A percentile compares a stretch with the other conserved stretches of the same genome.
Conservation (phyloP, 2,888 invertebrate genomes). For the Eupithecia inturbata region DNA sequence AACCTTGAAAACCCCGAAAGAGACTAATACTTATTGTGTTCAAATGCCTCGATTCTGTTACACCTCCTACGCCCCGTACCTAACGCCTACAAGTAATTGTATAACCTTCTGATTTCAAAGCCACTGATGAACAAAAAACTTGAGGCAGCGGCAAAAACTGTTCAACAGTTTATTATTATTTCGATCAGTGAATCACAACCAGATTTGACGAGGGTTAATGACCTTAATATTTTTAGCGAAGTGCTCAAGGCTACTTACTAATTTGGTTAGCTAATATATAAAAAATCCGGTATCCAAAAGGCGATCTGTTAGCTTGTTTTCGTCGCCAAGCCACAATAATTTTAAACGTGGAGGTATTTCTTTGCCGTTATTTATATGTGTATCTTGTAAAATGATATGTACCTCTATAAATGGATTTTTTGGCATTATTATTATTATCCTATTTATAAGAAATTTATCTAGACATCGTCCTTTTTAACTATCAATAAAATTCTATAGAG, state of each 20-base stretch:
- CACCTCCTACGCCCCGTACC: conserved; percentile 54
- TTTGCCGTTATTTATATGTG: conserved; percentile 68
- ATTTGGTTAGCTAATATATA: conserved; percentile 73
- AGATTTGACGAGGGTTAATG: conserved; percentile 83
- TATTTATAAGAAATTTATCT: neutral
- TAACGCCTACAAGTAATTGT: conserved; percentile 66
- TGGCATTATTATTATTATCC: too few relatives aligned
- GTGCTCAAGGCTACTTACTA: conserved; percentile 79
- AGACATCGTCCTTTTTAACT: conserved; percentile 7
- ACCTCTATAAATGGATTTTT: too few relatives aligned
- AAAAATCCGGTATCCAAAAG: conserved; percentile 72
- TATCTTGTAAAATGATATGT: neutral
- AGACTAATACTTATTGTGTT: conserved; percentile 52
- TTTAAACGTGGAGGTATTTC: conserved; percentile 61
- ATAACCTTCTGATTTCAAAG: conserved; percentile 69
- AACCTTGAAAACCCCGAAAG: conserved; percentile 47
- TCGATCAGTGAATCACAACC: conserved; percentile 82
- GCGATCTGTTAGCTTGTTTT: conserved; percentile 64
- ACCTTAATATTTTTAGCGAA: conserved; percentile 81
- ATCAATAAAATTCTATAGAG: conserved; percentile 19
- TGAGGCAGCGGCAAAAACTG: conserved; percentile 80
- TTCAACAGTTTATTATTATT: conserved; percentile 80
- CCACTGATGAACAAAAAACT: conserved; percentile 62
- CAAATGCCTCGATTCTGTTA: conserved; percentile 17
- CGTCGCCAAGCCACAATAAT: conserved; percentile 54